Evolutionary conservation across 2,113 vertebrate genomes (phyloP).

Genomic region (Oncorhynchus mykiss): DNA sequence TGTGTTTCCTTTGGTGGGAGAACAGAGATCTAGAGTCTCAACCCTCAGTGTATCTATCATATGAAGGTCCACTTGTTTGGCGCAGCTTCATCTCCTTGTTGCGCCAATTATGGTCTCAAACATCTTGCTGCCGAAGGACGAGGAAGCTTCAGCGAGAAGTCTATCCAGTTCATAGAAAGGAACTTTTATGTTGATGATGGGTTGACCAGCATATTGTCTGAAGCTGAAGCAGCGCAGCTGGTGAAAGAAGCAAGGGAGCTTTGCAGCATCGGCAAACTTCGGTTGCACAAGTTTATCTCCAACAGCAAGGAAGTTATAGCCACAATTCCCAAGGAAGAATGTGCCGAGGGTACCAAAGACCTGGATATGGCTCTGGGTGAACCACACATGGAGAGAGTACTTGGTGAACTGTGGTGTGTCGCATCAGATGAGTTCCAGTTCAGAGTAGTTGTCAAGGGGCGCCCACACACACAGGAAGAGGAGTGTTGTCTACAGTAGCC

Average conservation of each 20-base stretch:
- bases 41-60: neutral
- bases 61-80: neutral
- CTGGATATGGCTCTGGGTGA: neutral
- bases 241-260: neutral
- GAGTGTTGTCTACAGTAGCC: neutral
- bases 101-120: neutral
- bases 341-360: neutral
- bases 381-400: neutral
- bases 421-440: neutral
- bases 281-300: neutral
- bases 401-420: neutral
- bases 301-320: neutral
- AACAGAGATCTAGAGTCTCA: neutral
- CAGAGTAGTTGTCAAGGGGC: neutral
- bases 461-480: neutral
- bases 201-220: neutral
- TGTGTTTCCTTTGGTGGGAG: neutral
- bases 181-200: neutral
- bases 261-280: neutral
- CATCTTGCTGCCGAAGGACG: neutral
- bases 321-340: neutral
- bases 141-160: neutral
- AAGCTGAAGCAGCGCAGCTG: neutral
- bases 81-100: neutral
- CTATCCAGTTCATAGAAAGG: neutral